Base-by-base conservation (phyloP, 2,888 invertebrate genomes). In the Cantharis rustica region DNA sequence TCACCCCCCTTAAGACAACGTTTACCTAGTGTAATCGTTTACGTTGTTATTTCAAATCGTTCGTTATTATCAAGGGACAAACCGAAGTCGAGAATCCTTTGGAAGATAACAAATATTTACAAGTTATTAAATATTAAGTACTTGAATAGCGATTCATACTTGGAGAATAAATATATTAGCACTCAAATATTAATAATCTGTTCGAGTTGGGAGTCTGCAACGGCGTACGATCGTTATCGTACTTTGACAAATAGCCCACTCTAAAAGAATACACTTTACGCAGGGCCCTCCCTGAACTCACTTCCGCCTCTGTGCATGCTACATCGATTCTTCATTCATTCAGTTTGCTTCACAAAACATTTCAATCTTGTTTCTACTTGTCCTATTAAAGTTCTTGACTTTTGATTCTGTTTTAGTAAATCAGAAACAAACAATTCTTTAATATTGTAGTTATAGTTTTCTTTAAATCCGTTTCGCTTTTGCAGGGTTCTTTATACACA, bases 321-420 rank as follows among this genome's bases (percentile, higher is more conserved):
- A 82, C 82, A 83, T 83, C 82, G 83, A 83, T 84, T 83, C 81
- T 75, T 80, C 81, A 77, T 83, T 82, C 83, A 82, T 83, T 82
- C 83, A 80, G 82, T 83, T 84, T 84, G 83, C 83, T 80, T 83
- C 82, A 81, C 81, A 81, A 81, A 83, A 84, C 82, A 82, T 83
- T 84, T 83, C 84, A 84, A 82, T 84, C 82, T 84, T 83, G 81
- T 80, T 80, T 81, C 80, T 79, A 79, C 80, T 78, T 78, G 74
- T 79, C 73, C 70, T 71, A 78, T 69, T 78, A 78, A 73, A 75
- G 75, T 61, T 71, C 78, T 78, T 78, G 75, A 78, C 78, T 78
- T 75, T 72, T 78, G 75, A 75, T 72, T 72, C 75, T 73, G 66
- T 62, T 75, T 23, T 73, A 73, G 62, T 66, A 78, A 75, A 75